Conservation (phyloP, 2,888 invertebrate species). For the Seira musarum region DNA sequence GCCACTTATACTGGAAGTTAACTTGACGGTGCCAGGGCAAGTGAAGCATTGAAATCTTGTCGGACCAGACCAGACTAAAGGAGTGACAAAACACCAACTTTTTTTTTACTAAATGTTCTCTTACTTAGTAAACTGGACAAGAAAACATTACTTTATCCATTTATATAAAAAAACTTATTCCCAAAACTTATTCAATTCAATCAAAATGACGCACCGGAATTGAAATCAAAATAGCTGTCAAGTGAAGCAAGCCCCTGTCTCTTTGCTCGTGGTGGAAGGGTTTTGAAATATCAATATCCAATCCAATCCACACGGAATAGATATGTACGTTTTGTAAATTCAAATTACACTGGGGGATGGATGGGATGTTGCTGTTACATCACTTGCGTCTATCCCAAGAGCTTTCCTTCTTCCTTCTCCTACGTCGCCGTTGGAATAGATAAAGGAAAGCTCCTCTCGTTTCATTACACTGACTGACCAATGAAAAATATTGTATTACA, state of each 20-base stretch:
- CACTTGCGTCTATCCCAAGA: too few species aligned
- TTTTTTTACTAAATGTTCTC: slow-evolving; percentile 18
- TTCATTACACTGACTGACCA: slow-evolving; percentile 6
- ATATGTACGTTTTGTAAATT: too few species aligned
- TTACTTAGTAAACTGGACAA: slow-evolving; percentile 16
- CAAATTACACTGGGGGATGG: too few species aligned
- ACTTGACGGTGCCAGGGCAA: slow-evolving; percentile 35
- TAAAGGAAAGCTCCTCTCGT: too few species aligned
- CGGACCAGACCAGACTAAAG: slow-evolving; percentile 39
- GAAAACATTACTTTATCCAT: too few species aligned
- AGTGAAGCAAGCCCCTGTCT: slow-evolving; percentile 1
- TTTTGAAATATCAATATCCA: slow-evolving; percentile 48
- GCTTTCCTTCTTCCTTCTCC: too few species aligned
- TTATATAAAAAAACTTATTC: too few species aligned
- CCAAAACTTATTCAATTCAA: slow-evolving; percentile 31
- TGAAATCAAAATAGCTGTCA: slow-evolving; percentile 40
- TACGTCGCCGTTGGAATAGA: too few species aligned
- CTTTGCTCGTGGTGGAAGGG: slow-evolving; percentile 19
- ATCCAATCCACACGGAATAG: too few species aligned
- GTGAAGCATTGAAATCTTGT: slow-evolving; percentile 54
- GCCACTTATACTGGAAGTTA: too few species aligned
- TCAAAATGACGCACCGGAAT: slow-evolving; percentile 40
- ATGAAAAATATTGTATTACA: too few species aligned
- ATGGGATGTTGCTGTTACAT: too few species aligned
- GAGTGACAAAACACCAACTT: background rate